A percentile compares a stretch with the other conserved stretches of the same genome.
These are phyloP conservation scores for Drosophila truncata DNA, from an alignment of 1,140 invertebrate species.

Conservation along the genomic window DNA sequence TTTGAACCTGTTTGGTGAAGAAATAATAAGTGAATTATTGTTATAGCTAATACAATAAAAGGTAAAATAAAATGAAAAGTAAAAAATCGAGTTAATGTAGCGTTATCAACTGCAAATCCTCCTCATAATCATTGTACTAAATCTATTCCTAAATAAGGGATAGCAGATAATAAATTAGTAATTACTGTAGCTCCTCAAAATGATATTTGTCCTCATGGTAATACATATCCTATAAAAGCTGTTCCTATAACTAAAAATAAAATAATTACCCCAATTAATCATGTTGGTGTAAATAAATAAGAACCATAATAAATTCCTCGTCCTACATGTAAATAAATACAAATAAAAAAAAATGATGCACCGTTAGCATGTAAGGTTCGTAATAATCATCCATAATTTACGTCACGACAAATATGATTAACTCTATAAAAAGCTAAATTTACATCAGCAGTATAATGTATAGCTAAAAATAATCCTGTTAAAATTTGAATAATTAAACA, in stretches of 20 bases:
- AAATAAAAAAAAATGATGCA: constrained; percentile 87
- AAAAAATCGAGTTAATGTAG: constrained; percentile 90
- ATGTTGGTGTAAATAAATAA: constrained; percentile 63
- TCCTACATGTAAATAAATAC: constrained; percentile 53
- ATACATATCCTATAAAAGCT: constrained; percentile 90
- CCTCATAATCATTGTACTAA: constrained; percentile 90
- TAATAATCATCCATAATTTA: constrained; percentile 87
- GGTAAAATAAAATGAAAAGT: constrained; percentile 90
- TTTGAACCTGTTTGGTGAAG: constrained; percentile 88
- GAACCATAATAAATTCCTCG: constrained; percentile 44
- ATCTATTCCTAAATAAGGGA: constrained; percentile 86
- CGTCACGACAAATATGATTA: constrained; percentile 86
- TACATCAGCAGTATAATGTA: constrained; percentile 87
- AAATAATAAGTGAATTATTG: constrained; percentile 88
- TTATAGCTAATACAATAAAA: constrained; percentile 88
- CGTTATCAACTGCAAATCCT: constrained; percentile 89
- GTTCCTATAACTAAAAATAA: constrained; percentile 88
- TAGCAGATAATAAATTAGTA: constrained; percentile 89
- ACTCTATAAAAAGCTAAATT: constrained; percentile 87
- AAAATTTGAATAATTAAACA: constrained; percentile 88
- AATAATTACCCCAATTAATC: constrained; percentile 87
- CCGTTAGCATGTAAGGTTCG: constrained; percentile 87
- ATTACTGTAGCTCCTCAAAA: constrained; percentile 91
- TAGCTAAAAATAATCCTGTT: constrained; percentile 87
- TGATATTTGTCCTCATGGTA: constrained; percentile 91